Conservation (phyloP, 1,140 invertebrate genomes). For the Calliopsis andreniformis region DNA sequence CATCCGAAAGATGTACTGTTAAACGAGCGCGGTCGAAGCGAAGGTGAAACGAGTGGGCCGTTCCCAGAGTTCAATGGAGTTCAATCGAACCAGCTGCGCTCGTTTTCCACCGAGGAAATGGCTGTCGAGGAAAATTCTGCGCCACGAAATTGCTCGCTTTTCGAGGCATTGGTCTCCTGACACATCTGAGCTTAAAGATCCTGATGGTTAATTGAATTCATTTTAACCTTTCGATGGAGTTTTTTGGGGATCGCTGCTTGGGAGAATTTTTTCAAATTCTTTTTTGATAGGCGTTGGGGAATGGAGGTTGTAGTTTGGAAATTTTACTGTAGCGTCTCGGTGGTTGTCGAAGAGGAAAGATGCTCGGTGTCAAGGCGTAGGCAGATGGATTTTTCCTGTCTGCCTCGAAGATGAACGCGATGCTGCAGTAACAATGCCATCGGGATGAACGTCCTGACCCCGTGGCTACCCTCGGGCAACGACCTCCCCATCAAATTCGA, state of each 20-base stretch:
- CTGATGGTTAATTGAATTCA: too few relatives aligned
- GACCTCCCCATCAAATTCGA: slow-evolving; percentile 11
- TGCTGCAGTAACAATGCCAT: slow-evolving; percentile 8
- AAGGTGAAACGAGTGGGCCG: slow-evolving; percentile 36
- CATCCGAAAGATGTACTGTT: slow-evolving; percentile 43
- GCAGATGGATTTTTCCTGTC: slow-evolving; percentile 36
- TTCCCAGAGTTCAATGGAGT: slow-evolving; percentile 18
- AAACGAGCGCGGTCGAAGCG: slow-evolving; percentile 29
- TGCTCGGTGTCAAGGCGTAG: slow-evolving; percentile 17
- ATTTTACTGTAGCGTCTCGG: too few relatives aligned
- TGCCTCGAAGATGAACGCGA: slow-evolving; percentile 12
- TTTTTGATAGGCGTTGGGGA: too few relatives aligned
- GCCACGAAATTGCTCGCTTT: too few relatives aligned
- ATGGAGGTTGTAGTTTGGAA: too few relatives aligned
- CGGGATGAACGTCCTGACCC: slow-evolving; percentile 27
- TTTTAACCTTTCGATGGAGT: too few relatives aligned
- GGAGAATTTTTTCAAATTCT: too few relatives aligned
- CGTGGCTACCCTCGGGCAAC: slow-evolving; percentile 1
- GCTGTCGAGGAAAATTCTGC: too few relatives aligned
- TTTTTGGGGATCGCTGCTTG: too few relatives aligned
- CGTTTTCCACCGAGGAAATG: not conserved
- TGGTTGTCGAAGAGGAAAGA: too few relatives aligned
- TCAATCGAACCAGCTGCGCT: not conserved
- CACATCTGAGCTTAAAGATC: too few relatives aligned
- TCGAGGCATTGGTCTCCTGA: too few relatives aligned